These are phyloP conservation scores for Drosophila funebris DNA, from an alignment of 1,140 invertebrate genomes.

Conservation along the genomic window DNA sequence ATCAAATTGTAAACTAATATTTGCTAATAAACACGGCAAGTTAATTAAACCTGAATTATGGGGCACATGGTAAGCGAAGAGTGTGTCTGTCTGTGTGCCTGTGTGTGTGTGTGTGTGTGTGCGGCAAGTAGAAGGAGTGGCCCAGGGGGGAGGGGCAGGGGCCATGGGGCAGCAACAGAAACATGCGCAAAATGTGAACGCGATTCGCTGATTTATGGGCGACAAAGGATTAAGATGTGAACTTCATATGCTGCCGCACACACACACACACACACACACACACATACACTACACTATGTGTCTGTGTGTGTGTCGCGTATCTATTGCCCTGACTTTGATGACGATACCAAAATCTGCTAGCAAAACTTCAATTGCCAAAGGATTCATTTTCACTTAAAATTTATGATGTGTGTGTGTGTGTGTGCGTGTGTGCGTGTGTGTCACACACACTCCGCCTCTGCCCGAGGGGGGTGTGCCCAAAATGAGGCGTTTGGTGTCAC, in stretches of 20 bases:
- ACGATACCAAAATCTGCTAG: constrained; percentile 72
- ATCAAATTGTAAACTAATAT: constrained; percentile 80
- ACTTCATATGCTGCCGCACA: constrained; percentile 43
- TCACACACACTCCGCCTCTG: constrained; percentile 1
- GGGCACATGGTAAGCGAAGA: constrained; percentile 32
- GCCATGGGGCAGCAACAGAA: constrained; percentile 43
- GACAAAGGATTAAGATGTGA: constrained; percentile 80
- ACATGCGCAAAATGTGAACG: constrained; percentile 72
- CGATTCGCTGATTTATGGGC: constrained; percentile 80
- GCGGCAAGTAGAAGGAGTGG: background rate
- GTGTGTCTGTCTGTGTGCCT: too few relatives aligned
- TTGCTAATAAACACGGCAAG: constrained; percentile 77
- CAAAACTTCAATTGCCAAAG: constrained; percentile 81
- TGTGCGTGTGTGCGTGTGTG: too few relatives aligned
- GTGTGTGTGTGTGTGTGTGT: too few relatives aligned
- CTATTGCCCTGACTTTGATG: constrained; percentile 47
- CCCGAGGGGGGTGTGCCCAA: constrained; percentile 1
- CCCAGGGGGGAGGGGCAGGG: background rate
- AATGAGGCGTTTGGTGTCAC: constrained; percentile 60
- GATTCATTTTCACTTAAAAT: constrained; percentile 82
- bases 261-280: background rate
- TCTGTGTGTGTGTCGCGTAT: constrained; percentile 8
- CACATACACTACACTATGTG: background rate
- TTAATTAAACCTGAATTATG: constrained; percentile 83
- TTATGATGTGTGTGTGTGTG: constrained; percentile 65